Percentiles rank a stretch among this genome's conserved stretches.
These are phyloP conservation scores for Carpatolechia fugitivella DNA, from an alignment of 2,888 invertebrate genomes.

Conservation along the genomic window DNA sequence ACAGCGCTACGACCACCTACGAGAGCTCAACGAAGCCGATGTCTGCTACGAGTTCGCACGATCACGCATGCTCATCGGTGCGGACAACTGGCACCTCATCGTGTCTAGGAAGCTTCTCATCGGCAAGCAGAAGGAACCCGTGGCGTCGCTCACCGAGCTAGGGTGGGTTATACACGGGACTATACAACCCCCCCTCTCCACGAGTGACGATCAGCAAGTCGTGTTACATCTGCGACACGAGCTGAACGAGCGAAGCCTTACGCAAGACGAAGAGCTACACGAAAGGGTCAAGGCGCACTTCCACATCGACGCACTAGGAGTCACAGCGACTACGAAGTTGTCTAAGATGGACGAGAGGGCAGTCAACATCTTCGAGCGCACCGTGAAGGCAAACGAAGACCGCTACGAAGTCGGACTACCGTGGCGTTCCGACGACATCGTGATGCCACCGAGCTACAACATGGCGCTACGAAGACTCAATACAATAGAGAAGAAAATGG, in stretches of 20 bases:
- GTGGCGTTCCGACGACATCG: conserved; percentile 16
- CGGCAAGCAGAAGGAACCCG: too few species aligned
- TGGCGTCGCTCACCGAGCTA: too few species aligned
- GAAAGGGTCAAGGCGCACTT: conserved; percentile 4
- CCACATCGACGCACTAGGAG: conserved; percentile 5
- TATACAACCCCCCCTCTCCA: not conserved
- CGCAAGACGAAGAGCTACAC: not conserved
- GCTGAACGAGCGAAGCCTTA: not conserved
- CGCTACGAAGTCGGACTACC: conserved; percentile 18
- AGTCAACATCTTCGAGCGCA: conserved; percentile 2
- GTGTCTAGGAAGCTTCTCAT: too few species aligned
- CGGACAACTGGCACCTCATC: too few species aligned
- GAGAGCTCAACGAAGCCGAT: too few species aligned
- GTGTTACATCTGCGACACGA: not conserved
- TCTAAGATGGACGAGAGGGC: not conserved
- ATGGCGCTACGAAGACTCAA: conserved; percentile 6
- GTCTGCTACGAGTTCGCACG: too few species aligned
- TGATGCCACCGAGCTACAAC: conserved; percentile 14
- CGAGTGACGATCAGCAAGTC: not conserved
- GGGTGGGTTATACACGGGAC: too few species aligned
- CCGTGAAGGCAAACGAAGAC: not conserved
- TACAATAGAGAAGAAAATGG: conserved; percentile 17
- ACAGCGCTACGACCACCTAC: too few species aligned
- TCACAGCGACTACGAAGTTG: not conserved
- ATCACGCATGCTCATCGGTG: too few species aligned